A percentile compares a stretch with the other conserved stretches of the same genome.
These are phyloP conservation scores for Venustaconcha ellipsiformis DNA, from an alignment of 1,140 invertebrate genomes.

Conservation along the genomic window DNA sequence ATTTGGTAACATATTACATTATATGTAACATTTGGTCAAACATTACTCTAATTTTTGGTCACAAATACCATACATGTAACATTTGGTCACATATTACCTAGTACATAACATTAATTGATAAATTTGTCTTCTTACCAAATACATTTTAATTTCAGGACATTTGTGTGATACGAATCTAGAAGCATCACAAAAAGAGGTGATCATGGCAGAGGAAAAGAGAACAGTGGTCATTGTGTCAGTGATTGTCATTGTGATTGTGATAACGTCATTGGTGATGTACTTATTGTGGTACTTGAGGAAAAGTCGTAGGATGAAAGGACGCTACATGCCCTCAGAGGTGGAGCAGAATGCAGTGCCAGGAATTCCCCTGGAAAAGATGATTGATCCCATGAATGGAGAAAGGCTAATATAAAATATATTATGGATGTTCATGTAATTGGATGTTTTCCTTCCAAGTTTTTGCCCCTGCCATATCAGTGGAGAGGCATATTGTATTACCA, in stretches of 20 bases:
- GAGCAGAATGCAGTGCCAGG: conserved; percentile 9
- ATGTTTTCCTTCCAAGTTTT: too few relatives aligned
- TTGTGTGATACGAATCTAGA: conserved; percentile 5
- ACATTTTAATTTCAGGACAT: conserved; percentile 4
- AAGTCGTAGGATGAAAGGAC: conserved; percentile 20
- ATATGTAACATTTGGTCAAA: too few relatives aligned
- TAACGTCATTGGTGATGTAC: conserved; percentile 30
- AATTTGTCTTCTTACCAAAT: background rate
- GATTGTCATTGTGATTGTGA: conserved; percentile 26
- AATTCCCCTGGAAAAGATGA: conserved; percentile 25
- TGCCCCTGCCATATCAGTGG: too few relatives aligned
- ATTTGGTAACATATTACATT: too few relatives aligned
- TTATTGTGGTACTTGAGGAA: conserved; percentile 16
- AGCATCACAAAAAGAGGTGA: background rate
- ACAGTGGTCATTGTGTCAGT: conserved; percentile 18
- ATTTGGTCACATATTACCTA: too few relatives aligned
- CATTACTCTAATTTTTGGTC: too few relatives aligned
- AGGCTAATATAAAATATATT: conserved; percentile 13
- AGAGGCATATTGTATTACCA: too few relatives aligned
- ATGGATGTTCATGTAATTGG: too few relatives aligned
- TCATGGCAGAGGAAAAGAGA: background rate
- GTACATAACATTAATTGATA: background rate
- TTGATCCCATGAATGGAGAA: conserved; percentile 22
- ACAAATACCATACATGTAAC: too few relatives aligned
- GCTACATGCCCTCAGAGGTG: conserved; percentile 27